Percentiles rank a stretch among this genome's conserved stretches.
Evolutionary conservation across 2,888 invertebrate species (phyloP).

Genomic region (Nowickia ferox): DNA sequence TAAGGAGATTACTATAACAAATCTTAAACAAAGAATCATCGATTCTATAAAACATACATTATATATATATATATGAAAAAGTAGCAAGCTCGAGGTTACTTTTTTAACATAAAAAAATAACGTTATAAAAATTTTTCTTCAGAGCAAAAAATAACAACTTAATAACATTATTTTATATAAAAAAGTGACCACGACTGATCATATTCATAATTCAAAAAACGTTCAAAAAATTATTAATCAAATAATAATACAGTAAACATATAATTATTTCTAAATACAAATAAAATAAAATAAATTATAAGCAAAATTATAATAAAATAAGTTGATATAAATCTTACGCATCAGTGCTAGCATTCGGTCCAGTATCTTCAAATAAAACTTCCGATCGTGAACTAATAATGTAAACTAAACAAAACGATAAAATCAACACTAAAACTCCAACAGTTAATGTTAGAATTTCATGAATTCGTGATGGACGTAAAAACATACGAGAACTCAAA

Average conservation of each 20-base stretch:
- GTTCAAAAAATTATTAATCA: no score
- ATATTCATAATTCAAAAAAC: no score
- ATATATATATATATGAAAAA: no score
- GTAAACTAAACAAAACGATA: constrained; percentile 82
- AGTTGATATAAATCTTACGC: constrained; percentile 78
- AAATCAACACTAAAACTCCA: constrained; percentile 81
- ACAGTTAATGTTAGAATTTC: constrained; percentile 81
- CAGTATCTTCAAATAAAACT: constrained; percentile 80
- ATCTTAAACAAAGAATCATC: no score
- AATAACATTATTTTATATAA: no score
- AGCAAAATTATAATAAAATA: constrained; percentile 18
- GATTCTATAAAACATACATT: no score
- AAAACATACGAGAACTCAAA: constrained; percentile 90
- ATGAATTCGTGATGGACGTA: constrained; percentile 85
- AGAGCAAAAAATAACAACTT: no score
- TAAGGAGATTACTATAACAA: no score
- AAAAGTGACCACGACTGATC: no score
- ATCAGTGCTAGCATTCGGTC: constrained; percentile 78
- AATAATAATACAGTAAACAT: neutral
- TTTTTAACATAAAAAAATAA: no score
- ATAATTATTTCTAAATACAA: neutral
- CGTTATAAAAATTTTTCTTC: no score
- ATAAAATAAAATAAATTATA: neutral
- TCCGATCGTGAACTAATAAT: constrained; percentile 82
- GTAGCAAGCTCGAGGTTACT: no score